phyloP scores from a whole-genome alignment of 2,113 vertebrate genomes.

The Phocoena sinus region DNA sequence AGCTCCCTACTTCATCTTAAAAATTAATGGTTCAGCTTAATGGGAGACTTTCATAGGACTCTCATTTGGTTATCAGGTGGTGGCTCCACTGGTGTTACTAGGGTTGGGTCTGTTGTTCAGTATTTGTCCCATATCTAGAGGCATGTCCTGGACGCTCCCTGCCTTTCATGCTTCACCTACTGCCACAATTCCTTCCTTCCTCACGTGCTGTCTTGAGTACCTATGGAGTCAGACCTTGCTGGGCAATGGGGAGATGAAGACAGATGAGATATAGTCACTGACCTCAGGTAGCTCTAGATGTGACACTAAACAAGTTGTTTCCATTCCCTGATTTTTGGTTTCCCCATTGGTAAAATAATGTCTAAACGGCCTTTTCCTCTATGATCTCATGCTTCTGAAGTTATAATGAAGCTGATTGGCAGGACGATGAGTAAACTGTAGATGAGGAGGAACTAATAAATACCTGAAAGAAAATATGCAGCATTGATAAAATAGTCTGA shows the following conservation, averaged over 20 bases:
- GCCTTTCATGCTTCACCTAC: not conserved
- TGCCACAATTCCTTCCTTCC: not conserved
- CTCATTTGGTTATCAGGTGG: not conserved
- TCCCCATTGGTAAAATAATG: not conserved
- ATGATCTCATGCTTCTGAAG: not conserved
- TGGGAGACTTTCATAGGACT: not conserved
- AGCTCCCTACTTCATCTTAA: not conserved
- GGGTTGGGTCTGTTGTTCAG: not conserved
- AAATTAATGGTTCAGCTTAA: not conserved
- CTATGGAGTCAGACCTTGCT: not conserved
- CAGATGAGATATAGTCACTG: not conserved
- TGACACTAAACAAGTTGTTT: not conserved
- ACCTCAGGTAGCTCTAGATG: not conserved
- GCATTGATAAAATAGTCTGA: not conserved
- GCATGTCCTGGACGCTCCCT: not conserved
- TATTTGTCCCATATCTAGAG: not conserved
- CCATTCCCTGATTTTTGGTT: not conserved
- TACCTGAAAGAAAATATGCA: not conserved
- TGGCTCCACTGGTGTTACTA: not conserved
- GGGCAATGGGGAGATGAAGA: not conserved
- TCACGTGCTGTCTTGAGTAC: not conserved
- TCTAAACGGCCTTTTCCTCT: not conserved
- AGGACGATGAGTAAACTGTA: not conserved
- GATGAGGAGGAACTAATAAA: slow-evolving; percentile 3
- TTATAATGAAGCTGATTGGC: not conserved